These are phyloP conservation scores for Sesia bembeciformis DNA, from an alignment of 2,888 invertebrate species.

Conservation along the genomic window DNA sequence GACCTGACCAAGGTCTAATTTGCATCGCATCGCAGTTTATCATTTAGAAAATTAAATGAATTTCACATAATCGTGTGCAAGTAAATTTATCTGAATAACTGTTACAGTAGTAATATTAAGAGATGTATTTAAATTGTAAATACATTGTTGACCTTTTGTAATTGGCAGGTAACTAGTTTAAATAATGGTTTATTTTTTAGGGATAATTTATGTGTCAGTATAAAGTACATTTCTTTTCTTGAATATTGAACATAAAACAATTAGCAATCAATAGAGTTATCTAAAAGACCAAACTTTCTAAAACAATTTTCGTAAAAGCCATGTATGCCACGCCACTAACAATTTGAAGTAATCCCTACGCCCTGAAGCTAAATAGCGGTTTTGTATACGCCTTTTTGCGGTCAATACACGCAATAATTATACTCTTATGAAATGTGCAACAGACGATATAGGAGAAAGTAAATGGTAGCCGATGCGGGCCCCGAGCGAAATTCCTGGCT, in stretches of 20 bases:
- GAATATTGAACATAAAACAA: too few species aligned
- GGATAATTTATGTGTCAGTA: too few species aligned
- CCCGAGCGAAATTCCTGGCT: conserved; percentile 8
- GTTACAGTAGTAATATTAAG: too few species aligned
- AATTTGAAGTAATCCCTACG: conserved; percentile 6
- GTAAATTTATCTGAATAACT: too few species aligned
- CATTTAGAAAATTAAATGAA: conserved; percentile 11
- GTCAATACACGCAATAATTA: conserved; percentile 34
- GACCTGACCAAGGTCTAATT: conserved; percentile 37
- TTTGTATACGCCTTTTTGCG: conserved; percentile 19
- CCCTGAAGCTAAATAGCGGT: conserved; percentile 25
- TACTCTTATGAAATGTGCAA: conserved; percentile 29
- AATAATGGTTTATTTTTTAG: too few species aligned
- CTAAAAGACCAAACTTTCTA: too few species aligned
- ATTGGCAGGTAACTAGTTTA: too few species aligned
- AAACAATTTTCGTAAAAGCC: not conserved
- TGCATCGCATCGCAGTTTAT: conserved; percentile 37
- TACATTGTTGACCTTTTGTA: too few species aligned
- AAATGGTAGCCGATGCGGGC: conserved; percentile 19
- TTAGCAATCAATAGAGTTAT: too few species aligned
- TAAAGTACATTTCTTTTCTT: too few species aligned
- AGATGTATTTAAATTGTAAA: too few species aligned
- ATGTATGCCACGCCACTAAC: not conserved
- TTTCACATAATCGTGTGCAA: not conserved
- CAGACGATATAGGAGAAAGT: conserved; percentile 24